Base-by-base conservation (phyloP, 2,113 vertebrate genomes). In the Eudyptes chrysolophus region DNA sequence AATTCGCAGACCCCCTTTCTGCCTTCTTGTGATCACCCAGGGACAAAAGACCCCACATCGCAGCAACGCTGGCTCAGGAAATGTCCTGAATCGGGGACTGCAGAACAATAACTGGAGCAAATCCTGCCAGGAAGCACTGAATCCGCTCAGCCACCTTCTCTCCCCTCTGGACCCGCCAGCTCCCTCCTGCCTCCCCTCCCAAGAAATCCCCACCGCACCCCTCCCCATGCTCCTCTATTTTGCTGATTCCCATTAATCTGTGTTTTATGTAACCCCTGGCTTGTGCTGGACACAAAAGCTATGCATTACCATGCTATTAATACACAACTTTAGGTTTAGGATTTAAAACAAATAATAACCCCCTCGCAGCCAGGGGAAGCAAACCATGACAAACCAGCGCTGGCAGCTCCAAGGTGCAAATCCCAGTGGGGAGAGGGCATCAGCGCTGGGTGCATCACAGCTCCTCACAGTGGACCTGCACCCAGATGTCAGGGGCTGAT, bases 181-280 rank as follows among this genome's bases (percentile, higher is more conserved):
- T 89, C 87, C 48, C 84, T 89, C 61, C 82, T 77, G 62, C 51
- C 60, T 89, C 52, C 49, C 36, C 13, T 85, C 70, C 87, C 78
- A 85, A 83, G 58, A 34, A 85, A 66, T 66, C 82, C 79, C 77
- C 76, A 42, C 34, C 0, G 1, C 80, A 74, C 64, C 68, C 55
- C 80, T 90, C 81, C 81, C 27, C 2, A 4, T 30, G 57, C 65
- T 84, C 24, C 87, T 75, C 51, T 30, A 4, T 94, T 94, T 84
- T 84, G 70, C 92, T 82, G 70, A 84, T 88, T 95, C 91, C 65
- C 49, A 40, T 76, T 96, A 95, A 95, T 95, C 96, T 87, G 48
- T 48, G 36, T 82, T 97, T 96, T 95, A 92, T 61, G 29, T 87
- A 95, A 96, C 69, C 69, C 44, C 80, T 58, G 72, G 40, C n/a